Evolutionary conservation across 2,113 vertebrate species (phyloP).

Genomic region (Hippocampus abdominalis): DNA sequence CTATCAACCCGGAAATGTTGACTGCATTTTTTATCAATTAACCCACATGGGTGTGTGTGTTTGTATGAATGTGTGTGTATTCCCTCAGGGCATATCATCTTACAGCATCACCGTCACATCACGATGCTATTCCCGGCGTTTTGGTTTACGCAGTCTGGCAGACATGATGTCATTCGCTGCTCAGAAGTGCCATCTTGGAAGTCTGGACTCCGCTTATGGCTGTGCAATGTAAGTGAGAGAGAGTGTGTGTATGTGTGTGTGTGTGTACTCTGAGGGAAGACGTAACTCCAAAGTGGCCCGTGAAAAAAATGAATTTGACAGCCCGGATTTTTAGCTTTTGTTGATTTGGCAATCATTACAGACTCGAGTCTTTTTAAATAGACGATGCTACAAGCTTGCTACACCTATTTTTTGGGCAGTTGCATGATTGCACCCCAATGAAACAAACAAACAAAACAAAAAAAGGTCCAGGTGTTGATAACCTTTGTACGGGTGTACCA

Average conservation of each 20-base stretch:
- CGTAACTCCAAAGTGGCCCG: no score
- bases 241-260: slow-evolving; percentile 19
- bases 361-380: no score
- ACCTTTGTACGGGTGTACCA: slow-evolving; percentile 94
- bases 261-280: neutral
- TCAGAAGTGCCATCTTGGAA: slow-evolving; percentile 56
- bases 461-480: slow-evolving; percentile 13
- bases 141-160: slow-evolving; percentile 57
- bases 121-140: slow-evolving; percentile 72
- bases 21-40: slow-evolving; percentile 9
- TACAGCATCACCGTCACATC: slow-evolving; percentile 72
- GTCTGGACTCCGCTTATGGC: slow-evolving; percentile 46
- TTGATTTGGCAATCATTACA: no score
- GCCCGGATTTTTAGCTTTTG: no score
- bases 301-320: no score
- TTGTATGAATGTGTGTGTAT: slow-evolving; percentile 18
- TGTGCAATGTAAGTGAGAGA: slow-evolving; percentile 24
- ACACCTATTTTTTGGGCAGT: no score
- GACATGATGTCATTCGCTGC: slow-evolving; percentile 71
- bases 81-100: slow-evolving; percentile 55
- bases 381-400: no score
- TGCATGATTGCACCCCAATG: neutral
- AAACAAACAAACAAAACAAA: neutral
- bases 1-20: neutral
- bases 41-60: slow-evolving; percentile 18